Percentiles rank a stretch among this genome's conserved stretches.
Evolutionary conservation across 2,888 invertebrate genomes (phyloP).

Genomic region (Drosophila seclusa): DNA sequence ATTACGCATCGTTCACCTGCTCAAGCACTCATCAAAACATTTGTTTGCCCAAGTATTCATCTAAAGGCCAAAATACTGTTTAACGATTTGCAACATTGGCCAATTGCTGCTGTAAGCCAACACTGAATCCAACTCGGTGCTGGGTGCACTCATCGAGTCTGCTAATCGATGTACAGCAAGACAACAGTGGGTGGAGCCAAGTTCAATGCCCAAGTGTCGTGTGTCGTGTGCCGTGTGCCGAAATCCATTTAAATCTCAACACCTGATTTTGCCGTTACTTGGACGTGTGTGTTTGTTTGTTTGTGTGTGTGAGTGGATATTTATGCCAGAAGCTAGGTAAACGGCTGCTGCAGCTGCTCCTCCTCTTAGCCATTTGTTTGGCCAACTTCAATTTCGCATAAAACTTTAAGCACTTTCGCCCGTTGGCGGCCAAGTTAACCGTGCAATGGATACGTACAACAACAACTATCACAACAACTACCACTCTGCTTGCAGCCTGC

Average conservation of each 20-base stretch:
- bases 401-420: conserved; percentile 72
- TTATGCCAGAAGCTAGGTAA: conserved; percentile 30
- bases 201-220: conserved; percentile 29
- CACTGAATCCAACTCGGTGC: conserved; percentile 15
- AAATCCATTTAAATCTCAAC: conserved; percentile 54
- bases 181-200: background rate
- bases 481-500: background rate
- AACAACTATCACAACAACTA: background rate
- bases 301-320: conserved; percentile 13
- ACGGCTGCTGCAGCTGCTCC: conserved; percentile 9
- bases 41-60: background rate
- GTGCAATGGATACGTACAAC: conserved; percentile 23
- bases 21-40: background rate
- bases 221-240: conserved; percentile 24
- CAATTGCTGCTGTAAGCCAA: conserved; percentile 8
- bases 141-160: conserved; percentile 21
- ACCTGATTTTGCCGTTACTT: conserved; percentile 42
- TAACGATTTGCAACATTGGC: conserved; percentile 7
- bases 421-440: conserved; percentile 54
- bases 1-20: background rate
- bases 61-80: conserved; percentile 10
- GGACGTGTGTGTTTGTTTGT: background rate
- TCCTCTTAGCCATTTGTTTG: conserved; percentile 42
- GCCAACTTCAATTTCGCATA: conserved; percentile 67
- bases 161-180: conserved; percentile 8